Percentiles rank a stretch among this genome's conserved stretches.
These are phyloP conservation scores for Spermophilus dauricus DNA, from an alignment of 2,113 vertebrate species.

Conservation along the genomic window DNA sequence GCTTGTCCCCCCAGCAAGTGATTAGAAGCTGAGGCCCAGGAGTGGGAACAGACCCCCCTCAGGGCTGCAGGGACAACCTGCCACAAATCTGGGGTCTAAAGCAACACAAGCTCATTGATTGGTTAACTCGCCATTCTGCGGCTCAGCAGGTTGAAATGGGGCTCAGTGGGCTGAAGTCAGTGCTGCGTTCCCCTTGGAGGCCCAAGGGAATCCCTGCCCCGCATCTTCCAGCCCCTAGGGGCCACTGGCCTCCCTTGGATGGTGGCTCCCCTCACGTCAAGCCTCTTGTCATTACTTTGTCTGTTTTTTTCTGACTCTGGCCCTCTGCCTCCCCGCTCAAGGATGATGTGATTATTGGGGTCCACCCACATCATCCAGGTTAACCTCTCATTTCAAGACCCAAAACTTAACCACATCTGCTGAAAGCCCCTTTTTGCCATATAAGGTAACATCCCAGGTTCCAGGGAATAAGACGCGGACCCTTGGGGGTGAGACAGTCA, in stretches of 20 bases:
- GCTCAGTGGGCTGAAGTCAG: not conserved
- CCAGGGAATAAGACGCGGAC: not conserved
- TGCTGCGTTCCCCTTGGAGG: not conserved
- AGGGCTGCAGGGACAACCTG: not conserved
- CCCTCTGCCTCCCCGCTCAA: not conserved
- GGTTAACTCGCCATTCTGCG: not conserved
- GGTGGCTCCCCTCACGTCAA: too few species aligned
- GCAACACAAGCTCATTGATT: not conserved
- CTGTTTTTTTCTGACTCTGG: not conserved
- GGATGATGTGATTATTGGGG: not conserved
- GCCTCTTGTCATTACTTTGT: not conserved
- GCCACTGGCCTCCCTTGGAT: fast-evolving
- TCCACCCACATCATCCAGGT: not conserved
- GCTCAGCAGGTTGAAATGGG: not conserved
- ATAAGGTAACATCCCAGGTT: not conserved
- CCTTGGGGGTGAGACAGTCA: fast-evolving
- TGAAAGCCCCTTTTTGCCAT: not conserved
- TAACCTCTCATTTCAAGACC: not conserved
- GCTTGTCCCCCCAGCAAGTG: not conserved
- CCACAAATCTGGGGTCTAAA: not conserved
- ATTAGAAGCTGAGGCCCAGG: not conserved
- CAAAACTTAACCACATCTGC: not conserved
- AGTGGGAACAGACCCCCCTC: too few species aligned
- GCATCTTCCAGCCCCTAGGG: not conserved
- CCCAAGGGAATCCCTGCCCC: too few species aligned